Conservation (phyloP, 2,888 invertebrate species). For the Mesoligia furuncula region DNA sequence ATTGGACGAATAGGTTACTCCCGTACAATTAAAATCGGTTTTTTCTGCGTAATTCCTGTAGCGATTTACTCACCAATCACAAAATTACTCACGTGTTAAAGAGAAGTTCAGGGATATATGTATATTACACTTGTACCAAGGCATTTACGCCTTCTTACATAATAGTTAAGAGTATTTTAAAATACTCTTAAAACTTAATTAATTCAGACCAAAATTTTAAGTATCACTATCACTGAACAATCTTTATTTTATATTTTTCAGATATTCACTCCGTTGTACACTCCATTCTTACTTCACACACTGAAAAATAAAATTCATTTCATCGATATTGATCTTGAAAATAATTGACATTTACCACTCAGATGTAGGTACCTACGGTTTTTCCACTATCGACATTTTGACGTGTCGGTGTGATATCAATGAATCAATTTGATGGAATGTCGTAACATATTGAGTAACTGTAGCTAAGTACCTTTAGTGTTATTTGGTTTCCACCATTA, state of each 20-base stretch:
- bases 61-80: not conserved
- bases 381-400: constrained; percentile 33
- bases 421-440: constrained; percentile 32
- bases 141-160: too few relatives aligned
- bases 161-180: too few relatives aligned
- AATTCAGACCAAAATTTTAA: too few relatives aligned
- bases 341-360: constrained; percentile 43
- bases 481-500: constrained; percentile 11
- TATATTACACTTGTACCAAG: too few relatives aligned
- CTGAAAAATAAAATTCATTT: constrained; percentile 28
- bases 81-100: constrained; percentile 2
- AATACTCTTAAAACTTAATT: not conserved
- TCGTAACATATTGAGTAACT: constrained; percentile 32
- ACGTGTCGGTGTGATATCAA: constrained; percentile 44
- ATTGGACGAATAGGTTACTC: not conserved
- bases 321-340: constrained; percentile 40
- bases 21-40: not conserved
- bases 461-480: constrained; percentile 20
- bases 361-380: not conserved
- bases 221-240: not conserved
- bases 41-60: too few relatives aligned
- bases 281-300: constrained; percentile 9
- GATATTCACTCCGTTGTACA: not conserved
- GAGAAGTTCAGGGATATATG: not conserved
- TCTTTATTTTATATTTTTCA: not conserved